These are phyloP conservation scores for Drosophila arawakana DNA, from an alignment of 1,140 invertebrate genomes.

Conservation along the genomic window DNA sequence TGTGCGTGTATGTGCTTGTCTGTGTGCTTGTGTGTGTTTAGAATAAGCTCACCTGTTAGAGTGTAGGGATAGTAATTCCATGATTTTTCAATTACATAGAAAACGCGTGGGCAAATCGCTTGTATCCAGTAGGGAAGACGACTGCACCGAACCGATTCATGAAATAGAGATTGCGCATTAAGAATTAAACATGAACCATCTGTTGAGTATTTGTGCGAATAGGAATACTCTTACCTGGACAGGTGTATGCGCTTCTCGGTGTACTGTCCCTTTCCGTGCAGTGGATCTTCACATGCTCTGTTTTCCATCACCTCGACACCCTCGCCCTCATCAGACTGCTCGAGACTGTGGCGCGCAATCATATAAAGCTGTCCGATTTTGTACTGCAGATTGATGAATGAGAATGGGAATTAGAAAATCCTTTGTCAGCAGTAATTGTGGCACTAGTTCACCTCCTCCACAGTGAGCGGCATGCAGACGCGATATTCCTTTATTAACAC, in stretches of 20 bases:
- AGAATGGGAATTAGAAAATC: constrained; percentile 7
- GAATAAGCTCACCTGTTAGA: constrained; percentile 88
- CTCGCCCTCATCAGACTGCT: constrained; percentile 95
- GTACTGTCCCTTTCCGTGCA: constrained; percentile 93
- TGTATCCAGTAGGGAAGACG: constrained; percentile 96
- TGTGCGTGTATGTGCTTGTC: no score
- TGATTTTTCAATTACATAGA: constrained; percentile 96
- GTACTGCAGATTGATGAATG: constrained; percentile 87
- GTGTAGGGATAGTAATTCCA: constrained; percentile 98
- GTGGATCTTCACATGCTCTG: constrained; percentile 90
- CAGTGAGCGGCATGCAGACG: constrained; percentile 96
- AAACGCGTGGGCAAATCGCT: constrained; percentile 93
- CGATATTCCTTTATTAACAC: constrained; percentile 92
- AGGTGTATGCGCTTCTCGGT: constrained; percentile 97
- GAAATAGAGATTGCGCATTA: constrained; percentile 13
- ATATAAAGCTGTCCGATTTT: constrained; percentile 96
- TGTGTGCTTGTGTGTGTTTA: no score
- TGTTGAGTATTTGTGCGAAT: not conserved
- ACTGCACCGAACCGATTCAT: constrained; percentile 85
- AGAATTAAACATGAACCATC: constrained; percentile 8
- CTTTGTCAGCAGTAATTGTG: not conserved
- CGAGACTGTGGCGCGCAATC: constrained; percentile 96
- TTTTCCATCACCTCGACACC: constrained; percentile 97
- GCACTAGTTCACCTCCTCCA: constrained; percentile 91
- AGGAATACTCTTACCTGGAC: constrained; percentile 88